Percentiles rank a stretch among this genome's conserved stretches.
Evolutionary conservation across 2,888 invertebrate genomes (phyloP).

Genomic region (Ligdia adustata): DNA sequence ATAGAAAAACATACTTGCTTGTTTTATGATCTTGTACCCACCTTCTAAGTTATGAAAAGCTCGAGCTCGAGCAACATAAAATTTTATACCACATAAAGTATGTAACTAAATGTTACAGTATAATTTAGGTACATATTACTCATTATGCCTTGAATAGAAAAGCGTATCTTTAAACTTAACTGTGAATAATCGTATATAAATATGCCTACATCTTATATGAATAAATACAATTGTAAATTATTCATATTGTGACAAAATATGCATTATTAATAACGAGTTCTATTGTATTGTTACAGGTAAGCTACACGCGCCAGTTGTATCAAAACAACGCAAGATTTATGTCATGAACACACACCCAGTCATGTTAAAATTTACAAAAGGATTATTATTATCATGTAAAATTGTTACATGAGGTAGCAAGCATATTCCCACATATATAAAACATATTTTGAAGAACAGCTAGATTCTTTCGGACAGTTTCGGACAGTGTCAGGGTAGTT

Average conservation of each 20-base stretch:
- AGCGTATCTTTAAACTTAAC: slow-evolving; percentile 8
- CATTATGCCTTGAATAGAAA: slow-evolving; percentile 12
- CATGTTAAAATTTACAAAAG: no score
- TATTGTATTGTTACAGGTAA: slow-evolving; percentile 61
- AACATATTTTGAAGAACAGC: no score
- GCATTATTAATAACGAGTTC: slow-evolving; percentile 22
- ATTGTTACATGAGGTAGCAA: no score
- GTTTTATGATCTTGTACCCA: slow-evolving; percentile 12
- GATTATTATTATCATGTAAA: no score
- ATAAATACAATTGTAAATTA: slow-evolving; percentile 15
- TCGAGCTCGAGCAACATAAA: no score
- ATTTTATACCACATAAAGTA: not conserved
- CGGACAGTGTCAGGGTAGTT: no score
- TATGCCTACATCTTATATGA: slow-evolving; percentile 11
- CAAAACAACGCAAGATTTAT: no score
- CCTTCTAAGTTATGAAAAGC: no score
- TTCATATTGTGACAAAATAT: slow-evolving; percentile 26
- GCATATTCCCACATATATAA: no score
- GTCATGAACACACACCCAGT: no score
- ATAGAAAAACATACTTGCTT: slow-evolving; percentile 38
- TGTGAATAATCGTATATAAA: slow-evolving; percentile 16
- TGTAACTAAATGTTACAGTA: slow-evolving; percentile 22
- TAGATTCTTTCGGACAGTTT: no score
- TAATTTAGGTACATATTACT: no score
- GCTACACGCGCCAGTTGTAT: slow-evolving; percentile 15